Base-by-base conservation (phyloP, 2,113 vertebrate species). In the Seriola dumerili region DNA sequence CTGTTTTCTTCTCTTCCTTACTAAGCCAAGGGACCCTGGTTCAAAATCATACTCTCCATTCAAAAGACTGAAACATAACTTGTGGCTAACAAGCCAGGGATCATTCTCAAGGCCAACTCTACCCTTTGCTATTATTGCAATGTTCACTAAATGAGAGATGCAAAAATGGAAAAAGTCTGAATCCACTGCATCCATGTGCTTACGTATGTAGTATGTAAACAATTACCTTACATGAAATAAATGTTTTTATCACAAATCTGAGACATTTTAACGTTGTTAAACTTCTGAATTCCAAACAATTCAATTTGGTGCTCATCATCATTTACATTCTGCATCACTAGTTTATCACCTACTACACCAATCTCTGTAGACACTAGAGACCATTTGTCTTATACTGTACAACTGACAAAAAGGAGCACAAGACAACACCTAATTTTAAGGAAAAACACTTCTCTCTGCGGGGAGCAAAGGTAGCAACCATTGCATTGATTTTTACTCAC, bases 151-250 rank as follows among this genome's bases (percentile, higher is more conserved):
- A 84, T 80, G 86, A 90, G 70, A 87, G 73, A 83, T 89, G 77
- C 89, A 88, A 87, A 90, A 89, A 82, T 83, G 83, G 77, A 21
- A 79, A 75, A 85, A 73, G 76, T 91, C 70, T 93, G 80, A 91
- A 87, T 92, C 91, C 92, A 91, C 88, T 93, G 82, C 92, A 91
- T 93, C 89, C 86, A 88, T 93, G 90, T 93, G 88, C 92, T 95
- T 93, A 88, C 84, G 63, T 93, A 94, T 95, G 94, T 94, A 94
- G 92, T 95, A 92, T 95, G 95, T 95, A 94, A 94, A 94, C 92
- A 92, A 89, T 91, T 93, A 93, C 91, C 94, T 94, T 95, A 95
- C 87, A 88, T 92, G 70, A 92, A 95, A 96, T 95, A 95, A 96
- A 96, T 91, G 90, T 94, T 95, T 96, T 95, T 94, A 95, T 95